Base-by-base conservation (phyloP, 2,113 vertebrate genomes). In the Sphaerodactylus townsendi region DNA sequence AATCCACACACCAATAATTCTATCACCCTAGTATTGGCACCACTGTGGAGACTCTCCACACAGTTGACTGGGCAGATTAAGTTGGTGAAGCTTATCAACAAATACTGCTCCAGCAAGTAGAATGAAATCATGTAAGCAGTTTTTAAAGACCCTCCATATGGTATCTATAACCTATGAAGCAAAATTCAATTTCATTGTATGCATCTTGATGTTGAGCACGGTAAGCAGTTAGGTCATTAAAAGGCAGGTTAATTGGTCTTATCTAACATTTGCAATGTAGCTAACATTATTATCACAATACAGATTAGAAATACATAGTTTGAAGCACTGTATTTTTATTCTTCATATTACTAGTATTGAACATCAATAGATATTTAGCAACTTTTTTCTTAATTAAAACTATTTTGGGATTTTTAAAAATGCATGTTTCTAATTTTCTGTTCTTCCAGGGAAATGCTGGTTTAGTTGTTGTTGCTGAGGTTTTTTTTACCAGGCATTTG, bases 361-460 rank as follows among this genome's bases (percentile, higher is more conserved):
- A 76, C 0, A 8, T 9, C 6, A 2, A 2, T n/a, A 41, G 1
- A 0, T 41, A 69, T 66, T 56, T 25, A 76, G 65, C 14, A 15
- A 73, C 13, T 1, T 23, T 70, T 64, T 76, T 7, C 1, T 23
- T 21, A 35, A 46, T 82, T 56, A 73, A 82, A 2, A 0, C 2
- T 3, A 23, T 70, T 59, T n/a, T 13, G n/a, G 48, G 17, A 25
- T 1, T 75, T 50, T 39, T 25, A 79, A 62, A 1, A 62, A 1
- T 53, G 35, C 25, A 56, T 30, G 41, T 72, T 68, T n/a, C 21
- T 62, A 28, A 62, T 62, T 62, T 25, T 79, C 25, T 53, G 50
- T 33, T 80, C 23, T 13, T 28, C 25, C 71, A 66, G 0, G 56
- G 0, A 0, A 1, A 10, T 46, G 39, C 33, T 0, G 4, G 3